Evolutionary conservation across 2,888 invertebrate genomes (phyloP).

Genomic region (Girardia tigrina): DNA sequence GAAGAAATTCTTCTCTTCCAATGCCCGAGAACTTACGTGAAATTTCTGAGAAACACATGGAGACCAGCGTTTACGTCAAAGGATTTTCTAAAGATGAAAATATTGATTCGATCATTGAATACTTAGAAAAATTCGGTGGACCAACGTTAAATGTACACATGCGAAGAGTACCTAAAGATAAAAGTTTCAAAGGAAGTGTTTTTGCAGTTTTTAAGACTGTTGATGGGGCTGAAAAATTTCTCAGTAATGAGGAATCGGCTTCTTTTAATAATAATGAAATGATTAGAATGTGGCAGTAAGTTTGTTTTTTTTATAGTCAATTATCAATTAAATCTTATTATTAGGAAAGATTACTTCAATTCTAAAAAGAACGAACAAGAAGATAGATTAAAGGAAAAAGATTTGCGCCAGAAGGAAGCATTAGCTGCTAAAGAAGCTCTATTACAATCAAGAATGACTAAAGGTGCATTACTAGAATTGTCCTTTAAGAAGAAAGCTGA

Average conservation of each 20-base stretch:
- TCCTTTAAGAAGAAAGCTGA: conserved; percentile 56
- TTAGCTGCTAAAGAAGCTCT: background rate
- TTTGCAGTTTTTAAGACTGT: conserved; percentile 70
- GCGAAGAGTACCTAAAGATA: conserved; percentile 43
- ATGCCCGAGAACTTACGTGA: conserved; percentile 57
- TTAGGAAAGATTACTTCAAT: conserved; percentile 35
- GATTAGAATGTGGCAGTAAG: conserved; percentile 41
- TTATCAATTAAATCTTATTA: background rate
- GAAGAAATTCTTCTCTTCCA: conserved; percentile 62
- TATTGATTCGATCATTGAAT: conserved; percentile 62
- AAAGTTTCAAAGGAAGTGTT: conserved; percentile 62
- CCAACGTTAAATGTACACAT: conserved; percentile 58
- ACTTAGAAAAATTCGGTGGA: conserved; percentile 59
- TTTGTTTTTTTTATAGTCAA: conserved; percentile 25
- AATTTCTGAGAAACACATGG: conserved; percentile 1
- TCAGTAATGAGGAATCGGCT: conserved; percentile 60
- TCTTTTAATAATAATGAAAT: conserved; percentile 52
- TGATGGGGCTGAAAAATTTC: conserved; percentile 67
- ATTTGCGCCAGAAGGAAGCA: background rate
- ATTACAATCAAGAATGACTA: conserved; percentile 17
- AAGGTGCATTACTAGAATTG: conserved; percentile 61
- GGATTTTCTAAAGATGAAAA: conserved; percentile 54
- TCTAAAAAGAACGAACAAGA: background rate
- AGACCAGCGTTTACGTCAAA: conserved; percentile 45
- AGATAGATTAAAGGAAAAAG: background rate